phyloP scores from a whole-genome alignment of 2,797 vertebrate genomes.

The Gobio occitaniae region DNA sequence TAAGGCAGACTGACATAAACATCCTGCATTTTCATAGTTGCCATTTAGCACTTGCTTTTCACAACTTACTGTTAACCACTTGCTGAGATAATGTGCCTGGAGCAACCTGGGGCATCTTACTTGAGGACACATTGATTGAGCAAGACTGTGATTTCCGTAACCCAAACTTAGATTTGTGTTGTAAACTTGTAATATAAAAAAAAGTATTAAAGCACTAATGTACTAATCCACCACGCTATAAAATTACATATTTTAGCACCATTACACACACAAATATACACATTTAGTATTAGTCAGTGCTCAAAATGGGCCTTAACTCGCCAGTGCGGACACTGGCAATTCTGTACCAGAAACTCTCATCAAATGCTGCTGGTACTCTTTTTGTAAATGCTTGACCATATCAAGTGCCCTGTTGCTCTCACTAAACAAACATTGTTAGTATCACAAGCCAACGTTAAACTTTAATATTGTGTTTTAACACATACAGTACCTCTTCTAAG shows the following conservation, averaged over 20 bases:
- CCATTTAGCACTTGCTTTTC: conserved; percentile 28
- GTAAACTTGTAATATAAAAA: neutral
- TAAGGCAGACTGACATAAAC: conserved; percentile 3
- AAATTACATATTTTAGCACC: neutral
- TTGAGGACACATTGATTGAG: neutral
- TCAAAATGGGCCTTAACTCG: neutral
- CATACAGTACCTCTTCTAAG: neutral
- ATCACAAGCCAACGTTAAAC: neutral
- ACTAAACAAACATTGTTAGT: neutral
- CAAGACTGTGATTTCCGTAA: conserved; percentile 8
- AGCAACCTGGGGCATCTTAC: conserved; percentile 3
- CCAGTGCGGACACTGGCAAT: neutral
- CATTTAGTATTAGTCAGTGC: neutral
- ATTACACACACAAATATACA: neutral
- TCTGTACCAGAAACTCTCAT: neutral
- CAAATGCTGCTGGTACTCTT: neutral
- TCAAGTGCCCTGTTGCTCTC: neutral
- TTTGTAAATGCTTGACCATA: neutral
- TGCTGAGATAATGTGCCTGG: conserved; percentile 12
- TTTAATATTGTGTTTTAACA: neutral
- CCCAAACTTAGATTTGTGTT: neutral
- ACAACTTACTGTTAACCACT: conserved; percentile 7
- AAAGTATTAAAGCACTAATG: neutral
- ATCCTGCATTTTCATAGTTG: neutral
- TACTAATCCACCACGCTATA: neutral